Conservation (phyloP, 1,140 invertebrate species). For the Cheumatopsyche charites region DNA sequence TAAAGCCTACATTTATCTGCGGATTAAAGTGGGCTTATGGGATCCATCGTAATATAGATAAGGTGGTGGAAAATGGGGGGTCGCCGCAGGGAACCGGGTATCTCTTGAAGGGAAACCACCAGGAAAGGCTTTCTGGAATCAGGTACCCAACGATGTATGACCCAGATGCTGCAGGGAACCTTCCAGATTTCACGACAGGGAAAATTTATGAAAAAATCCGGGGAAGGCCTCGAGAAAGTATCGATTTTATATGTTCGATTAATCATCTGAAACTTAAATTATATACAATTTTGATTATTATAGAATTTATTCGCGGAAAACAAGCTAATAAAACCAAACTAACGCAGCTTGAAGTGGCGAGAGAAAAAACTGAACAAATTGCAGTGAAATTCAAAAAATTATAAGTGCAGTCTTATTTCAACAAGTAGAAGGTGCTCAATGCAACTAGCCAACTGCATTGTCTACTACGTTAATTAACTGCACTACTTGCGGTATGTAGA, state of each 20-base stretch:
- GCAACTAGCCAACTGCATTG: slow-evolving; percentile 25
- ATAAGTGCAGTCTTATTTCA: slow-evolving; percentile 1
- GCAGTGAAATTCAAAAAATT: background rate
- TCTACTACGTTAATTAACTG: slow-evolving; percentile 23
- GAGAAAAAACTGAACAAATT: background rate
- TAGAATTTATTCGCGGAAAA: too few species aligned
- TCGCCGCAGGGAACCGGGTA: background rate
- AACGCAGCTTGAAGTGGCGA: too few species aligned
- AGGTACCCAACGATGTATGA: background rate
- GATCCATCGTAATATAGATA: slow-evolving; percentile 31
- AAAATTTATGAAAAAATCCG: too few species aligned
- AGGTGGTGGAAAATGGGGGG: slow-evolving; percentile 22
- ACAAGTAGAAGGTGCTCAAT: background rate
- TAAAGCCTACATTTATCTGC: slow-evolving; percentile 36
- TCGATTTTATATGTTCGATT: too few species aligned
- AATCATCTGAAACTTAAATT: too few species aligned
- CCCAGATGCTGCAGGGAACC: too few species aligned
- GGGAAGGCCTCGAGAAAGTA: too few species aligned
- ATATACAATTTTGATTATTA: too few species aligned
- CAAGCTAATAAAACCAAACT: too few species aligned
- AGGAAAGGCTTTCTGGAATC: slow-evolving; percentile 11
- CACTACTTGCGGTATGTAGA: background rate
- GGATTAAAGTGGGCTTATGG: slow-evolving; percentile 33
- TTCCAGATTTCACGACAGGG: too few species aligned
- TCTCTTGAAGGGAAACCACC: slow-evolving; percentile 2